These are phyloP conservation scores for Eptatretus burgeri DNA, from an alignment of 2,113 vertebrate genomes.

Conservation along the genomic window DNA sequence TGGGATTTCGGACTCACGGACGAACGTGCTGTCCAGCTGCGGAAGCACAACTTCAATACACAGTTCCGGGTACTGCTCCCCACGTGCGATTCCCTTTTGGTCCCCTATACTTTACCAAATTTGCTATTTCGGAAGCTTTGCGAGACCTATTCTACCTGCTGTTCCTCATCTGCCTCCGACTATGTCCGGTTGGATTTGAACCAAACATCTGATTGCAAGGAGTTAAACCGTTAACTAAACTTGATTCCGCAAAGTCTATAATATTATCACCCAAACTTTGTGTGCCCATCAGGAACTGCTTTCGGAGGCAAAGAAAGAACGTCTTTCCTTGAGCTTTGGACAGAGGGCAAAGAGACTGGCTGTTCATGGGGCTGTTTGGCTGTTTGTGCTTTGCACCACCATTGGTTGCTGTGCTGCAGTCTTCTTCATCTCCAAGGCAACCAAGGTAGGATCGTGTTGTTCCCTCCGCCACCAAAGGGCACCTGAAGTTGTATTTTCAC, in stretches of 20 bases:
- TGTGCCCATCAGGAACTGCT: conserved; percentile 37
- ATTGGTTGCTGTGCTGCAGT: conserved; percentile 25
- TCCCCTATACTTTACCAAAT: too few relatives aligned
- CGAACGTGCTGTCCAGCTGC: conserved; percentile 36
- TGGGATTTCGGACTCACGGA: conserved; percentile 68
- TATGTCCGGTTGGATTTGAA: too few relatives aligned
- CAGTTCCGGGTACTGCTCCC: conserved; percentile 20
- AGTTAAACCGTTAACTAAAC: too few relatives aligned
- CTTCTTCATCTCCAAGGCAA: conserved; percentile 24
- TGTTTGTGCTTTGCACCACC: conserved; percentile 24
- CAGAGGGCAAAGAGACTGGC: conserved; percentile 17
- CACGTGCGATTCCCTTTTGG: too few relatives aligned
- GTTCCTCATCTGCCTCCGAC: too few relatives aligned
- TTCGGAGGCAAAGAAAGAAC: conserved; percentile 21
- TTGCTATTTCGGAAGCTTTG: too few relatives aligned
- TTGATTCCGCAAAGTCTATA: too few relatives aligned
- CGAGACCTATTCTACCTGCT: too few relatives aligned
- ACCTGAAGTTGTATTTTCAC: too few relatives aligned
- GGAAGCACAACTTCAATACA: conserved; percentile 39
- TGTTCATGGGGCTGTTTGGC: conserved; percentile 28
- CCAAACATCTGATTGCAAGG: too few relatives aligned
- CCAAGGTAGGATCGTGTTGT: not conserved
- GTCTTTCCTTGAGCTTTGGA: conserved; percentile 12
- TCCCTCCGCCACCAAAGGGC: too few relatives aligned
- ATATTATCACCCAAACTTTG: too few relatives aligned